Evolutionary conservation across 2,113 vertebrate genomes (phyloP).

Genomic region (Sigmodon hispidus): DNA sequence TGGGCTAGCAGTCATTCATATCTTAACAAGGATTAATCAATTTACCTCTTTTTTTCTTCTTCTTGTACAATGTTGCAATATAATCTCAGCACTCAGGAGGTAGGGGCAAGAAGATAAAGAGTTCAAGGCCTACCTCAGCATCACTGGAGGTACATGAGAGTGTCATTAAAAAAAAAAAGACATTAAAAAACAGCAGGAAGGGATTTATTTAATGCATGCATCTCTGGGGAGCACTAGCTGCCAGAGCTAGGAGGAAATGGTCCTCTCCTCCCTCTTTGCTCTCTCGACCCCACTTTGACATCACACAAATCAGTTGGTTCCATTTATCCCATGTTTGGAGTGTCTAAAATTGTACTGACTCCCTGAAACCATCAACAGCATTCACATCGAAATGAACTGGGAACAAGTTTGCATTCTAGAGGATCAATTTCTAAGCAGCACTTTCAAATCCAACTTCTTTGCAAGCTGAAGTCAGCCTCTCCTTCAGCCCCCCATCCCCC

Average conservation of each 20-base stretch:
- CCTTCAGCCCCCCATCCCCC: neutral
- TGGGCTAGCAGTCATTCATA: neutral
- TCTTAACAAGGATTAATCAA: constrained; percentile 26
- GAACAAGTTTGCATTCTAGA: neutral
- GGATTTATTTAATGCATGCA: neutral
- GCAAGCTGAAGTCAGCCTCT: neutral
- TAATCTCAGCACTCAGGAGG: neutral
- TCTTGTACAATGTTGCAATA: neutral
- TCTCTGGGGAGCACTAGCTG: neutral
- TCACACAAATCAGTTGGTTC: neutral
- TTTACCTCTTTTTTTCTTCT: constrained; percentile 12
- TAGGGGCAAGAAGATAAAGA: neutral
- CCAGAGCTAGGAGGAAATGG: neutral
- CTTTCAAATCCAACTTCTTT: neutral
- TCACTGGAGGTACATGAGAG: neutral
- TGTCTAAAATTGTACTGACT: constrained; percentile 3
- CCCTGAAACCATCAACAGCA: neutral
- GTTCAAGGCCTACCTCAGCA: neutral
- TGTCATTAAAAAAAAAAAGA: neutral
- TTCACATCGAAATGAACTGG: neutral
- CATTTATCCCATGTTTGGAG: constrained; percentile 8
- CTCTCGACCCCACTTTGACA: neutral
- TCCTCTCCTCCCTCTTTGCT: neutral
- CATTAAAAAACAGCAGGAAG: neutral
- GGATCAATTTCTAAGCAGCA: neutral